These are phyloP conservation scores for Lagodon rhomboides DNA, from an alignment of 2,797 vertebrate species.

Conservation along the genomic window DNA sequence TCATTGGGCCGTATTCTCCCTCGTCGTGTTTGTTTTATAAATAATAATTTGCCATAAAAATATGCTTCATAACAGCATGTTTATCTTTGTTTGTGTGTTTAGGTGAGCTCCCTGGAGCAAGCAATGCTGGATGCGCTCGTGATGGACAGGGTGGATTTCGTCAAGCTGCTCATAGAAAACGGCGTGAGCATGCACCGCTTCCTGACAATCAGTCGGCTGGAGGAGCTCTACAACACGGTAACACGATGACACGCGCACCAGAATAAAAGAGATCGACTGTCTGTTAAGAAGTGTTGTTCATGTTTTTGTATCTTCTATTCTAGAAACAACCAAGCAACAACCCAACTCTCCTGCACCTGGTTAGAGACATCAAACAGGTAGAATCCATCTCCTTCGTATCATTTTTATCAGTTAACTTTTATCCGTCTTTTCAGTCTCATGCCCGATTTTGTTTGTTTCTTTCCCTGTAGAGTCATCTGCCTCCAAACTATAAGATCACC, in stretches of 20 bases:
- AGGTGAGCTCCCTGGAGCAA: slow-evolving; percentile 98
- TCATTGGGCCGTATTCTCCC: slow-evolving; percentile 17
- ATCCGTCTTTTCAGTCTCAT: not conserved
- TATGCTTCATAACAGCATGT: slow-evolving; percentile 10
- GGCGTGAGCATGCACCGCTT: slow-evolving; percentile 99
- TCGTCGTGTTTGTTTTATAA: slow-evolving; percentile 49
- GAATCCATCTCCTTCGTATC: not conserved
- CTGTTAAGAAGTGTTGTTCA: not conserved
- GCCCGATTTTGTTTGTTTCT: slow-evolving; percentile 9
- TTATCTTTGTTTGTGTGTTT: slow-evolving; percentile 51
- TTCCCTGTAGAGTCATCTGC: slow-evolving; percentile 92
- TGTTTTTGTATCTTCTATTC: slow-evolving; percentile 27
- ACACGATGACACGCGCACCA: not conserved
- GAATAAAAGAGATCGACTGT: not conserved
- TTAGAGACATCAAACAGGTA: slow-evolving; percentile 98
- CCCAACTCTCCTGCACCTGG: slow-evolving; percentile 95
- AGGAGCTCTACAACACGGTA: slow-evolving; percentile 99
- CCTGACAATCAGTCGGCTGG: slow-evolving; percentile 95
- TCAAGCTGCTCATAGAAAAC: slow-evolving; percentile 98
- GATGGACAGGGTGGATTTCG: slow-evolving; percentile 99
- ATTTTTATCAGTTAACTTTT: not conserved
- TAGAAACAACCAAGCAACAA: slow-evolving; percentile 97
- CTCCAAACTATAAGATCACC: slow-evolving; percentile 97
- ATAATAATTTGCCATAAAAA: slow-evolving; percentile 37
- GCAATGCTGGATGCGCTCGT: slow-evolving; percentile 98